Base-by-base conservation (phyloP, 2,113 vertebrate genomes). In the Trematomus loennbergii region DNA sequence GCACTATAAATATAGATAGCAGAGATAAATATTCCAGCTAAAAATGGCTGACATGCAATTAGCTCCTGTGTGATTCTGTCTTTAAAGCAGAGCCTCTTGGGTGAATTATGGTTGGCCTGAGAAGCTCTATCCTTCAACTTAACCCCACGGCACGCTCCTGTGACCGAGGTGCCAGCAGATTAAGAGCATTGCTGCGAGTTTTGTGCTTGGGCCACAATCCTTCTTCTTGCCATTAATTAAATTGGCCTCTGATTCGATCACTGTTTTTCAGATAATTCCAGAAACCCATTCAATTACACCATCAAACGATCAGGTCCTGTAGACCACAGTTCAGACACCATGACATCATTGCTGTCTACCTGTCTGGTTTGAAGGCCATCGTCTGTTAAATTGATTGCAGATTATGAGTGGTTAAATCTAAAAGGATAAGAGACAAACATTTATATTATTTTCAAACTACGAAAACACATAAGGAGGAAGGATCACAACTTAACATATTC, bases 231-330 rank as follows among this genome's bases (percentile, higher is more conserved):
- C 70, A 68, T 89, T 90, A 84, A 92, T 90, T 88, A 76, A 87
- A 92, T 73, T 84, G 81, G 20, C 13, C 66, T 78, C 64, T 72
- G 54, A 91, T 91, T 92, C 81, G 79, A 90, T 91, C 85, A 72
- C 62, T 20, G 70, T 83, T 91, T 87, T 73, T 82, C 68, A 75
- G 80, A 74, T 80, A 87, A 84, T 62, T 72, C 29, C 69, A 85
- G 78, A 83, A 81, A 71, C 68, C 82, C 79, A 93, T 88, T 90
- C 17, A 79, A 88, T 91, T 90, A 93, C 46, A 54, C 79, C 84
- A 82, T 89, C 81, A 90, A 89, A 72, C 85, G 86, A 88, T 93
- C 79, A 81, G 53, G 25, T 66, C 46, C 36, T 72, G 83, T 76
- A 40, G 60, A 65, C 53, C 73, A 53, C 29, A 76, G 58, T 71